Conservation (phyloP, 2,888 invertebrate species). For the Girardia tigrina region DNA sequence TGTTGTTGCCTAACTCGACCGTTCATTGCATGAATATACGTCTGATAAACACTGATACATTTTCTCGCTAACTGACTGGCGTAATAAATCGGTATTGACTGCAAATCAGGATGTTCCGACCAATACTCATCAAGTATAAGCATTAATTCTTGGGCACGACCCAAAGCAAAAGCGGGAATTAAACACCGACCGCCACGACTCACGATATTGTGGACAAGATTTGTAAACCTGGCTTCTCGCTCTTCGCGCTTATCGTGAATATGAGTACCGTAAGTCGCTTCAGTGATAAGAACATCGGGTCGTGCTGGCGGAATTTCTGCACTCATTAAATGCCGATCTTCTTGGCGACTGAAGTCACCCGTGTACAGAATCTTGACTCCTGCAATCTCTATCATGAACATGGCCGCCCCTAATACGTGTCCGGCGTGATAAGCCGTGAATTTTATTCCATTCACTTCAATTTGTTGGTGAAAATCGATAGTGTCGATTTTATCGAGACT, state of each 20-base stretch:
- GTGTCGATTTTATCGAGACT: constrained; percentile 98
- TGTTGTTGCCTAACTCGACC: constrained; percentile 87
- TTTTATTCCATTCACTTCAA: constrained; percentile 82
- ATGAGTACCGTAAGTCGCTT: constrained; percentile 96
- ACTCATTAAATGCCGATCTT: constrained; percentile 95
- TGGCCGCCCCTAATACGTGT: constrained; percentile 93
- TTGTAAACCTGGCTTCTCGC: constrained; percentile 77
- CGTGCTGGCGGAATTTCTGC: constrained; percentile 90
- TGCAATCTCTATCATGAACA: constrained; percentile 99
- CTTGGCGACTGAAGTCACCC: constrained; percentile 93
- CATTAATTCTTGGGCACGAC: constrained; percentile 83
- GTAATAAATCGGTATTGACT: constrained; percentile 97
- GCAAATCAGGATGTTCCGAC: constrained; percentile 86
- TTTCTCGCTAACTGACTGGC: constrained; percentile 96
- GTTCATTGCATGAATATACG: constrained; percentile 98
- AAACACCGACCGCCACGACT: constrained; percentile 87
- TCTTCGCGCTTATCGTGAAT: constrained; percentile 96
- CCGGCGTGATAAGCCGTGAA: constrained; percentile 96
- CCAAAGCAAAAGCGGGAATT: constrained; percentile 94
- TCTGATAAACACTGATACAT: constrained; percentile 99
- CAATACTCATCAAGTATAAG: constrained; percentile 91
- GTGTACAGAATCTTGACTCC: constrained; percentile 89
- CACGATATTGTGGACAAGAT: constrained; percentile 84
- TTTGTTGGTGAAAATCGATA: constrained; percentile 77
- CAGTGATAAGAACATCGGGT: constrained; percentile 91